Evolutionary conservation across 2,888 invertebrate genomes (phyloP).

Genomic region (Didymodactylos carnosus): DNA sequence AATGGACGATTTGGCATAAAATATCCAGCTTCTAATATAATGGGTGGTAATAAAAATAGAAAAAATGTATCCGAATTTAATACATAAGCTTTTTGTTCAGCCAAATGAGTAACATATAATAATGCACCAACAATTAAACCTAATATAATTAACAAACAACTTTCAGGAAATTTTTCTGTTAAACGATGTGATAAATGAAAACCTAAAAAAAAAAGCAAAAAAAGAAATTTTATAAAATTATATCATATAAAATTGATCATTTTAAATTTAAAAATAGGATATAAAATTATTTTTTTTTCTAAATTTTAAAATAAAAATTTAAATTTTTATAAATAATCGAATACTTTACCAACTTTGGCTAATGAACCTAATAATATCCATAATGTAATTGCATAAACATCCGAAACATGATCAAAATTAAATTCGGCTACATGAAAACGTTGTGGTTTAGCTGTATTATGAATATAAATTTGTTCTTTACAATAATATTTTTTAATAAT

Average conservation of each 20-base stretch:
- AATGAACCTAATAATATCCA: constrained; percentile 87
- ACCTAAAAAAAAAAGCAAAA: not conserved
- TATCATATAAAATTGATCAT: too few relatives aligned
- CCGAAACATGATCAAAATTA: constrained; percentile 67
- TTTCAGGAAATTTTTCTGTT: constrained; percentile 57
- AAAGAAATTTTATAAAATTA: not conserved
- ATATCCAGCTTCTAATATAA: constrained; percentile 91
- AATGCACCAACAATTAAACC: constrained; percentile 71
- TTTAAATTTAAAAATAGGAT: too few relatives aligned
- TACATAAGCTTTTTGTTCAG: constrained; percentile 37
- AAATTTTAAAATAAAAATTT: not conserved
- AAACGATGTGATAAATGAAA: constrained; percentile 5
- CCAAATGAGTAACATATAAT: constrained; percentile 45
- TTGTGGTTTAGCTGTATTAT: not conserved
- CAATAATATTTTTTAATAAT: not conserved
- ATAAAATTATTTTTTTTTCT: not conserved
- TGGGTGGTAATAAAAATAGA: constrained; percentile 92
- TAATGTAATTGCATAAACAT: constrained; percentile 72
- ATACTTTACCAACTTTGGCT: constrained; percentile 47
- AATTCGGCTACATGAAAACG: constrained; percentile 50
- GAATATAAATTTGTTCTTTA: not conserved
- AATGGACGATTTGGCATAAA: constrained; percentile 92
- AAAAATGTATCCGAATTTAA: constrained; percentile 47
- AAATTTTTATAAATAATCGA: not conserved
- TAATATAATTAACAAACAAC: constrained; percentile 78